Base-by-base conservation (phyloP, 35 echinoderm and acorn worm genomes). In the Patiria miniata region DNA sequence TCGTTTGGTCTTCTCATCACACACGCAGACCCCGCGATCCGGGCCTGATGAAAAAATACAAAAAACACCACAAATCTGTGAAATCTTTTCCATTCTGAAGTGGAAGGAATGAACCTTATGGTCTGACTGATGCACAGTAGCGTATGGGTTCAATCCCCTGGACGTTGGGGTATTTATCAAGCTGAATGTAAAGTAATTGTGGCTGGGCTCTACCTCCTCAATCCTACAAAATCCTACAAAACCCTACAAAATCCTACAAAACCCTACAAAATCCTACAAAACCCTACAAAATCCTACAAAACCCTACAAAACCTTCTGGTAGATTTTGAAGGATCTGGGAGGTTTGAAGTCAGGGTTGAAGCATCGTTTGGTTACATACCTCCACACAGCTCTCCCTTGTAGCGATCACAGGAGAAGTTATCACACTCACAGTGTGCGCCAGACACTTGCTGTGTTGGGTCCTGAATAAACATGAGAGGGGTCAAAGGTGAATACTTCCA, bases 351-450 rank as follows among this genome's bases (percentile, higher is more conserved):
- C 8, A 18, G 61, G 33, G 21, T 32, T 42, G 26, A 81, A 40
- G 4, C 12, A 12, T 47, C 42, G 42, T 12, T 79, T 7, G 6
- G 5, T 3, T 47, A 77, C 69, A 68, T 86, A 99, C 96, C 96
- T 85, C 96, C 96, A 90, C 96, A 99, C 17, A 94, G 83, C 59
- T 95, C 53, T 76, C 89, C 90, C 55, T 88, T 86, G 32, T 91
- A 88, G 34, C 96, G 89, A 22, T 99, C 96, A 90, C 96, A 99
- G 36, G 91, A 93, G 37, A 94, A 94, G 82, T 94, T 99, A 65
- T 99, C 96, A 84, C 96, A 99, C 84, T 99, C 96, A 60, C 96
- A 99, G 80, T 77, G 94, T 32, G 81, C 54, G 4, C 89, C 92
- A 12, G 83, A 87, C 30, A 99, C 92, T 14, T 92, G 61, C 65